phyloP scores from a whole-genome alignment of 2,113 vertebrate genomes.

The Regulus satrapa region DNA sequence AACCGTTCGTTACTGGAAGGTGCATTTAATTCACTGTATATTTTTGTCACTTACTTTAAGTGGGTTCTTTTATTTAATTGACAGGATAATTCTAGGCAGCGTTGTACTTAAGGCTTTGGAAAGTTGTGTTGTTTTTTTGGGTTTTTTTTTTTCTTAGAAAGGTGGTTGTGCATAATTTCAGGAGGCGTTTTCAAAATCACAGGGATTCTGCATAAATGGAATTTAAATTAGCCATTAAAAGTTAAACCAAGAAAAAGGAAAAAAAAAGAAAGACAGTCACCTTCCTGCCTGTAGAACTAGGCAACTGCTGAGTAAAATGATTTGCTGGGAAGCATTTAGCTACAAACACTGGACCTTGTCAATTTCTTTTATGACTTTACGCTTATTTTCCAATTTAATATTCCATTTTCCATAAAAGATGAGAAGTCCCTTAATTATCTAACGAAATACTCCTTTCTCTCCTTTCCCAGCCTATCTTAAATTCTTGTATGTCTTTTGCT shows the following conservation, averaged over 20 bases:
- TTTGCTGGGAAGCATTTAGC: not conserved
- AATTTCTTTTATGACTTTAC: not conserved
- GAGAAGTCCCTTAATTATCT: not conserved
- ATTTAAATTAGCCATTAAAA: slow-evolving; percentile 39
- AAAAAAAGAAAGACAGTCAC: not conserved
- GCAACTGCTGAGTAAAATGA: not conserved
- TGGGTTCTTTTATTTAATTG: slow-evolving; percentile 19
- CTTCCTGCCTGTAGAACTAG: not conserved
- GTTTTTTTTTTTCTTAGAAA: not conserved
- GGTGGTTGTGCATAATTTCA: not conserved
- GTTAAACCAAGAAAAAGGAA: not conserved
- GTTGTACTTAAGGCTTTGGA: not conserved
- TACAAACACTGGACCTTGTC: not conserved
- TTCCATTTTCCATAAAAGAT: not conserved
- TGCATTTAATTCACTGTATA: not conserved
- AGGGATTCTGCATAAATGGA: slow-evolving; percentile 6
- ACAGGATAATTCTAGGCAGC: slow-evolving; percentile 43
- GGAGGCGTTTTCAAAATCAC: slow-evolving; percentile 7
- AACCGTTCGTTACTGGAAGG: slow-evolving; percentile 10
- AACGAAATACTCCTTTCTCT: not conserved
- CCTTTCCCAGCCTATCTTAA: not conserved
- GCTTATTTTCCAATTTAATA: not conserved
- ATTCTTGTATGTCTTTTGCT: not conserved
- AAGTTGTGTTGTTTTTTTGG: not conserved
- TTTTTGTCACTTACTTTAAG: slow-evolving; percentile 41